Percentiles rank a stretch among this genome's conserved stretches.
These are phyloP conservation scores for Cepaea hortensis DNA, from an alignment of 2,888 invertebrate species.

Conservation along the genomic window DNA sequence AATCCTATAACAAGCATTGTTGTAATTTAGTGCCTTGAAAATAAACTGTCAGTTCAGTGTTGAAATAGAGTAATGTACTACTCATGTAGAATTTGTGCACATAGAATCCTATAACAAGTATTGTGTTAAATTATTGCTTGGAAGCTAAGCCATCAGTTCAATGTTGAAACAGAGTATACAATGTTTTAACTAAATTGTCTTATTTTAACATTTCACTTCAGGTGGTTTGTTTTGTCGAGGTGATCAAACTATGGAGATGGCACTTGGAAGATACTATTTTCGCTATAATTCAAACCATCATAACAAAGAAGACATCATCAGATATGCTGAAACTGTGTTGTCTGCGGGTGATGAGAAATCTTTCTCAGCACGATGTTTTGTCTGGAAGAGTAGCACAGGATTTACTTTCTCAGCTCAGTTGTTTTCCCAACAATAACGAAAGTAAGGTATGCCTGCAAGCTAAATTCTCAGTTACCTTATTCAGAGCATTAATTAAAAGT, in stretches of 20 bases:
- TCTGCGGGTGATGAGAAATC: conserved; percentile 29
- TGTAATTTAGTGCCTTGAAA: no score
- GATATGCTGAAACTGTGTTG: conserved; percentile 16
- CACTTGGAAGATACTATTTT: conserved; percentile 27
- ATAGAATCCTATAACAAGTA: no score
- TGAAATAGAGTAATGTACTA: no score
- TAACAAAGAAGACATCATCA: conserved; percentile 17
- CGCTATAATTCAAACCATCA: conserved; percentile 20
- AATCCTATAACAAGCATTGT: no score
- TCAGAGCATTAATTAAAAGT: no score
- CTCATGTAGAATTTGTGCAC: no score
- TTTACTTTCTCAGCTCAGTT: conserved; percentile 19
- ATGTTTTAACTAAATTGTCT: no score
- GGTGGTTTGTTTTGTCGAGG: not conserved
- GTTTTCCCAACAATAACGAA: not conserved
- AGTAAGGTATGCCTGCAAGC: not conserved
- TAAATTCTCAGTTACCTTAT: no score
- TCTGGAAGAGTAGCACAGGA: conserved; percentile 20
- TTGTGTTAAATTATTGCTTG: no score
- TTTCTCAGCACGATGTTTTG: conserved; percentile 25
- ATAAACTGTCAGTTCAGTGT: no score
- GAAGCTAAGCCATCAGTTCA: no score
- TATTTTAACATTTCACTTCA: not conserved
- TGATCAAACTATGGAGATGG: conserved; percentile 13
- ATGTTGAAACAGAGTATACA: no score